Conservation (phyloP, 2,113 vertebrate species). For the Danionella cerebrum region DNA sequence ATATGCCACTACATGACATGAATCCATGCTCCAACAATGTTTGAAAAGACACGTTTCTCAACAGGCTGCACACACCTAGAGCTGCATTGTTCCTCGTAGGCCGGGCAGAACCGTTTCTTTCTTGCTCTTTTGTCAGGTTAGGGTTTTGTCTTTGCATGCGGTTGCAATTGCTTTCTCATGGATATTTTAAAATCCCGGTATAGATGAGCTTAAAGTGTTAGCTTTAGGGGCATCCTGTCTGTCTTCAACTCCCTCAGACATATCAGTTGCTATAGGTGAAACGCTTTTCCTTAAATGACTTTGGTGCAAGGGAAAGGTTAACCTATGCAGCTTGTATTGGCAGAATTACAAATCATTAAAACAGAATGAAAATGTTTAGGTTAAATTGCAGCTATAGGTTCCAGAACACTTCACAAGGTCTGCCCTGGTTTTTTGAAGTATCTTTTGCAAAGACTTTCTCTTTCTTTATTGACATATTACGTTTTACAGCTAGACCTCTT, state of each 20-base stretch:
- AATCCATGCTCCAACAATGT: slow-evolving; percentile 52
- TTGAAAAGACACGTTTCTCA: slow-evolving; percentile 46
- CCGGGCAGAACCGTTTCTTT: slow-evolving; percentile 41
- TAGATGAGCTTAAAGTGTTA: slow-evolving; percentile 22
- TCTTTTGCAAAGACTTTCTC: background rate
- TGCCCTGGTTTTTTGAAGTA: slow-evolving; percentile 17
- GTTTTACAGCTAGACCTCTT: slow-evolving; percentile 3
- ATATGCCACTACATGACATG: slow-evolving; percentile 57
- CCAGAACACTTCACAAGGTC: slow-evolving; percentile 14
- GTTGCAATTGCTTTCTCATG: slow-evolving; percentile 32
- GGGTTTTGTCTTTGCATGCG: slow-evolving; percentile 37
- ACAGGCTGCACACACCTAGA: slow-evolving; percentile 50
- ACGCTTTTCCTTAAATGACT: slow-evolving; percentile 30
- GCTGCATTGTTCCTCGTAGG: slow-evolving; percentile 53
- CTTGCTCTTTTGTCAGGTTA: slow-evolving; percentile 34
- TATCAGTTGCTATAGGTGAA: slow-evolving; percentile 15
- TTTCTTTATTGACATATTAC: background rate
- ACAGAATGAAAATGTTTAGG: slow-evolving; percentile 33
- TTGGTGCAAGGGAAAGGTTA: slow-evolving; percentile 37
- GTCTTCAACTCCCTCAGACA: slow-evolving; percentile 34
- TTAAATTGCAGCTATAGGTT: slow-evolving; percentile 36
- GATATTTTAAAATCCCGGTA: slow-evolving; percentile 34
- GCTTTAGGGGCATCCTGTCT: slow-evolving; percentile 33
- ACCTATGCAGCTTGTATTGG: slow-evolving; percentile 4
- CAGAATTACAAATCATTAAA: slow-evolving; percentile 42